Evolutionary conservation across 2,797 vertebrate genomes (phyloP), one percentile per base, ranked within the genome.

Genomic region (Rhyacichthys aspro): DNA sequence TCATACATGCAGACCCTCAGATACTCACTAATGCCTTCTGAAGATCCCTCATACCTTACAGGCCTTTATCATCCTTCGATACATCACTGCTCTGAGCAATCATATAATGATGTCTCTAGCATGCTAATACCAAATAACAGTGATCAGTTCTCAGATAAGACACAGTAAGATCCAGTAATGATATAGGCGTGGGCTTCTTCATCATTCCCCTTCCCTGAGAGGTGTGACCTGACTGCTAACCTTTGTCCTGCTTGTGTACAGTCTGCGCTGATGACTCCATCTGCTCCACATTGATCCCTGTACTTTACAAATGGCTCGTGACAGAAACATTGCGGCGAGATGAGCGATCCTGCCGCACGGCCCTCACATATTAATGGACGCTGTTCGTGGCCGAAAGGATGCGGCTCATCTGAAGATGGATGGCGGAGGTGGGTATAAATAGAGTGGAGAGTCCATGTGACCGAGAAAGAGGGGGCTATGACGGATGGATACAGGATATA

Each of bases 351-450:
- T 65, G 74, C 73, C 78, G 68, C 49, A 39, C 69, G 70, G 76
- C 49, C 50, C 56, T 74, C 67, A 37, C 60, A 55, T 55, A 53
- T 67, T 76, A 72, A 79, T 42, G 65, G 61, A 64, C 70, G 62
- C 55, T 38, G 58, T 44, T 33, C 49, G 47, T 58, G 59, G 71
- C 58, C 43, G 41, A 76, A 67, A 72, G 70, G 64, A 66, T 43
- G 44, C 53, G 62, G 77, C 72, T 59, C 62, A 58, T 81, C 48
- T 41, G 59, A 86, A 88, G 85, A 88, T 79, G 74, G 73, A 91
- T 86, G 85, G 74, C 41, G 61, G 70, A 78, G 73, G 67, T 63
- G 39, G 57, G 63, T 87, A 87, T 83, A 84, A 82, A 86, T 90
- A 90, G 84, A 83, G 56, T 3, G 36, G 65, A 57, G 60, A 75